Evolutionary conservation across 2,888 invertebrate genomes (phyloP).

Genomic region (Cosmorhoe ocellata): DNA sequence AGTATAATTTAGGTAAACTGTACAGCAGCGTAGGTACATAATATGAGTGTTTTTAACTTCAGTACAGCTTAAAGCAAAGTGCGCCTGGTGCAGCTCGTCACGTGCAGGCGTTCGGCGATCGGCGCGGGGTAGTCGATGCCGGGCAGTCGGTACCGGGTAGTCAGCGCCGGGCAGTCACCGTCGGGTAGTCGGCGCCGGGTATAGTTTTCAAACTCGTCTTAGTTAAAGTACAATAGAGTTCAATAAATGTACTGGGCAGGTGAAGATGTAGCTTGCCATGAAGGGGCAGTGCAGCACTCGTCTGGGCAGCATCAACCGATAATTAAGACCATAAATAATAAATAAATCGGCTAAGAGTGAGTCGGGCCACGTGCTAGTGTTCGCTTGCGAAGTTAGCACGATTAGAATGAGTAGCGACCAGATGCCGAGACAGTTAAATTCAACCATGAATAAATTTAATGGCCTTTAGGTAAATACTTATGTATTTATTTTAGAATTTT

Average conservation of each 20-base stretch:
- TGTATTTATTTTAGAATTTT: no score
- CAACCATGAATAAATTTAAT: no score
- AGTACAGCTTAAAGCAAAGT: background rate
- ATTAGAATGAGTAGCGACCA: no score
- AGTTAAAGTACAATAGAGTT: background rate
- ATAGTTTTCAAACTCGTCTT: constrained; percentile 5
- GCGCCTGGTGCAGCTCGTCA: constrained; percentile 15
- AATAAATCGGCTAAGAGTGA: no score
- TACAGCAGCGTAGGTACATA: background rate
- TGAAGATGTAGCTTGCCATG: constrained; percentile 19
- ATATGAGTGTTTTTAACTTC: no score
- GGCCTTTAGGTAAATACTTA: no score
- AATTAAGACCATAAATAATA: constrained; percentile 61
- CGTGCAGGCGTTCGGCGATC: constrained; percentile 28
- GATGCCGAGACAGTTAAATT: no score
- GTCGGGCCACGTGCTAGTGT: no score
- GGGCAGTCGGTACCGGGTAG: constrained; percentile 24
- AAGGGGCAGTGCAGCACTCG: constrained; percentile 10
- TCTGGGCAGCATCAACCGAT: constrained; percentile 37
- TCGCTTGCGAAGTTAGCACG: no score
- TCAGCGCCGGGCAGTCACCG: constrained; percentile 24
- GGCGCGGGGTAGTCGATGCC: constrained; percentile 18
- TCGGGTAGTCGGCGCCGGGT: no score
- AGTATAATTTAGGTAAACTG: background rate
- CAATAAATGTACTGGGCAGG: no score